Evolutionary conservation across 2,888 invertebrate species (phyloP).

Genomic region (Magallana nippona): DNA sequence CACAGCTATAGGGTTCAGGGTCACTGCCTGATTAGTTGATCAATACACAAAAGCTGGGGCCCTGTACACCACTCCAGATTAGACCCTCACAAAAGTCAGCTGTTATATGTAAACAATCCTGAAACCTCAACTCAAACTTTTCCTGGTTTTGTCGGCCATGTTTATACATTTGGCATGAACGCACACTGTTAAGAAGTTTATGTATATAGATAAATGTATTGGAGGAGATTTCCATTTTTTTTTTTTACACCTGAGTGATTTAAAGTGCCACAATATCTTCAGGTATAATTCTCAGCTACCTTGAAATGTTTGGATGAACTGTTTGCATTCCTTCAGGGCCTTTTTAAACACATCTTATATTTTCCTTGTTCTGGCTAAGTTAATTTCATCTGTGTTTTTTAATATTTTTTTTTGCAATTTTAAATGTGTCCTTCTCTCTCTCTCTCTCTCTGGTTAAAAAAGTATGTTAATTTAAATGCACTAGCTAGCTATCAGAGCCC

Average conservation of each 20-base stretch:
- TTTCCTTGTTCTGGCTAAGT: too few relatives aligned
- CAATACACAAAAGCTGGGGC: neutral
- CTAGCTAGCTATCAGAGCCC: too few relatives aligned
- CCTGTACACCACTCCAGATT: neutral
- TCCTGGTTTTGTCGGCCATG: neutral
- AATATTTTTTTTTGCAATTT: too few relatives aligned
- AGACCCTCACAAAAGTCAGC: neutral
- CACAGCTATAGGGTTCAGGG: too few relatives aligned
- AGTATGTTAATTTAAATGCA: too few relatives aligned
- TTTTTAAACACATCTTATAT: too few relatives aligned
- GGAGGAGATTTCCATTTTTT: constrained; percentile 4
- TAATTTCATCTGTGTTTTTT: too few relatives aligned
- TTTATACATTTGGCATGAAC: neutral
- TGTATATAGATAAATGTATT: neutral
- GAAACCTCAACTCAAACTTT: neutral
- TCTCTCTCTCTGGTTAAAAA: too few relatives aligned
- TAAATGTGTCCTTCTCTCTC: too few relatives aligned
- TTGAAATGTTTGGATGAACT: neutral
- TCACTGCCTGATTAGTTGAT: neutral
- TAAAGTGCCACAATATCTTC: neutral
- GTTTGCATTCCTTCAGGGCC: too few relatives aligned
- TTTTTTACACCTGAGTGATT: constrained; percentile 32
- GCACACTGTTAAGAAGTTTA: constrained; percentile 10
- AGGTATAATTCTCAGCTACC: neutral
- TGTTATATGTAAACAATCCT: constrained; percentile 24